Percentiles rank a stretch among this genome's conserved stretches.
These are phyloP conservation scores for Trissolcus basalis DNA, from an alignment of 1,140 invertebrate species.

Conservation along the genomic window DNA sequence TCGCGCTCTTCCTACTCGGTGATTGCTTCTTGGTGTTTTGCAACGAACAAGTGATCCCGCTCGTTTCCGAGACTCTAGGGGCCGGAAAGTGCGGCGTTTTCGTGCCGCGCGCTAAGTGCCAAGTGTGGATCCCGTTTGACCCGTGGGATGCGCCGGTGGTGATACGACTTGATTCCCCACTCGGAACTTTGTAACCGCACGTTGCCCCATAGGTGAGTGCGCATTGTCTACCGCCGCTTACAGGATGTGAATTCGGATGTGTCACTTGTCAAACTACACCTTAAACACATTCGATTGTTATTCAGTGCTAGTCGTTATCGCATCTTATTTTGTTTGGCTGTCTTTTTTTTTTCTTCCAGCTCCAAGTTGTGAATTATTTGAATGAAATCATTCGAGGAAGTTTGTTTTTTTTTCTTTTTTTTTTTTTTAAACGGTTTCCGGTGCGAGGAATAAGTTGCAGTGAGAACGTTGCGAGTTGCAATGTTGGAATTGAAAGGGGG, in stretches of 20 bases:
- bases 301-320: not conserved
- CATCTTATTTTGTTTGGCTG: not conserved
- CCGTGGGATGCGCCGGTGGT: slow-evolving; percentile 44
- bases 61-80: not conserved
- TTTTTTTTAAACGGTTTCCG: too few relatives aligned
- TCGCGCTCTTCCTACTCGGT: not conserved
- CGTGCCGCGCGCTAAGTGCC: slow-evolving; percentile 52
- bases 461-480: too few relatives aligned
- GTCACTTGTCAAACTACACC: slow-evolving; percentile 23
- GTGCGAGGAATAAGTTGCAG: too few relatives aligned
- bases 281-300: not conserved
- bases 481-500: too few relatives aligned
- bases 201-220: slow-evolving; percentile 50
- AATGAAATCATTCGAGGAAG: too few relatives aligned
- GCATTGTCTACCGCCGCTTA: slow-evolving; percentile 38
- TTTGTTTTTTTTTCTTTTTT: too few relatives aligned
- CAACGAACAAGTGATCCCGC: not conserved
- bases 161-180: slow-evolving; percentile 31
- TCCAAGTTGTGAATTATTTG: too few relatives aligned
- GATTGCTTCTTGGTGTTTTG: not conserved
- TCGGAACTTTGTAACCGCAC: slow-evolving; percentile 39
- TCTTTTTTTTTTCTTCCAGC: too few relatives aligned
- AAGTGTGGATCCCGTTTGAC: slow-evolving; percentile 51
- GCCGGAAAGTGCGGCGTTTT: too few relatives aligned
- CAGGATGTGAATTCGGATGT: slow-evolving; percentile 45